These are phyloP conservation scores for Lerista edwardsae DNA, from an alignment of 2,797 vertebrate genomes.

Conservation along the genomic window DNA sequence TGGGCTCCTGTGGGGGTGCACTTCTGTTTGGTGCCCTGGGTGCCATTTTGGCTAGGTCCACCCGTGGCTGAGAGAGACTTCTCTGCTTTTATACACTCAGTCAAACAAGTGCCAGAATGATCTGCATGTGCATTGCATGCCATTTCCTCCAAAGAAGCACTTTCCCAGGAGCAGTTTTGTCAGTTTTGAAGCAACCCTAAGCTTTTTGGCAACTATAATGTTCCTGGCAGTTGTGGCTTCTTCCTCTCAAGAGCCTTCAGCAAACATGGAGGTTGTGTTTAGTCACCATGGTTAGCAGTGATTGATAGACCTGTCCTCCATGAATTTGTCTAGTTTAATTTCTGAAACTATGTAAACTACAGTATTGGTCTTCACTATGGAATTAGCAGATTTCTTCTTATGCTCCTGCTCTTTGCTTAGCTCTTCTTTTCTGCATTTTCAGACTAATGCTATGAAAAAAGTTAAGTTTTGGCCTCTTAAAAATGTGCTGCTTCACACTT, in stretches of 20 bases:
- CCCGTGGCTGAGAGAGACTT: too few relatives aligned
- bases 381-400: slow-evolving; percentile 20
- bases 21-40: too few relatives aligned
- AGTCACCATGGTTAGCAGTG: neutral
- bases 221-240: neutral
- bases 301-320: neutral
- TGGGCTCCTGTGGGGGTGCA: too few relatives aligned
- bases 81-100: too few relatives aligned
- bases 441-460: slow-evolving; percentile 37
- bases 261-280: neutral
- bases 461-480: slow-evolving; percentile 34
- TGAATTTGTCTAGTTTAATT: slow-evolving; percentile 6
- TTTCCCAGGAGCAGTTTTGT: neutral
- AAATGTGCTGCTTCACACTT: neutral
- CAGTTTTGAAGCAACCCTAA: neutral
- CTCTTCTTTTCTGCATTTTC: slow-evolving; percentile 49
- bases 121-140: too few relatives aligned
- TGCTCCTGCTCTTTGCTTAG: slow-evolving; percentile 54
- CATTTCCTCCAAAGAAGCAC: too few relatives aligned
- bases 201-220: neutral
- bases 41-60: too few relatives aligned
- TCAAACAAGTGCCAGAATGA: too few relatives aligned
- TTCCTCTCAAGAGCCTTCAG: neutral
- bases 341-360: neutral
- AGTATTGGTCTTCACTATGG: neutral